Evolutionary conservation across 2,113 vertebrate species (phyloP).

Genomic region (Halcyon malimbica): DNA sequence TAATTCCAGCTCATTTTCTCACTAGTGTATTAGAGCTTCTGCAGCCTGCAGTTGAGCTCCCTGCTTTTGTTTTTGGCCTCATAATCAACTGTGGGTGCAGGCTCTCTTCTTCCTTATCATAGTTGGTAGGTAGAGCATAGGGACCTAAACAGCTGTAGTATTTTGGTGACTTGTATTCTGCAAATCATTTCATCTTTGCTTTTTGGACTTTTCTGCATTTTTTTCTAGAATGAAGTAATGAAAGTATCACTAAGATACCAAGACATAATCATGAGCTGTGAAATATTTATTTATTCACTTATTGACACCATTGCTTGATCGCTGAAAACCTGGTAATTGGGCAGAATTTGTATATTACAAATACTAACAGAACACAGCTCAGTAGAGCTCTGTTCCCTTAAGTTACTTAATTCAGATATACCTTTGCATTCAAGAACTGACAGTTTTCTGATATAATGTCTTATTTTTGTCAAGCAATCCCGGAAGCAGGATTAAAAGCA

Average conservation of each 20-base stretch:
- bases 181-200: neutral
- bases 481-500: neutral
- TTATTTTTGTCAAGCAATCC: neutral
- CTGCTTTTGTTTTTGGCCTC: neutral
- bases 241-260: neutral
- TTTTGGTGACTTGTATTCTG: neutral
- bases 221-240: neutral
- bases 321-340: neutral
- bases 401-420: neutral
- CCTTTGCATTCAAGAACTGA: neutral
- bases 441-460: neutral
- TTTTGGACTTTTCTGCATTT: neutral
- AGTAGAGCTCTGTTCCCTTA: neutral
- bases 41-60: neutral
- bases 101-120: neutral
- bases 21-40: neutral
- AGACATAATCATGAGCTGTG: neutral
- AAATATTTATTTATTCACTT: neutral
- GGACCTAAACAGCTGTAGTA: neutral
- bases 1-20: neutral
- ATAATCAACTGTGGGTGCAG: neutral
- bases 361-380: neutral
- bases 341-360: neutral
- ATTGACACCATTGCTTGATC: neutral
- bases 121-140: neutral